Evolutionary conservation across 2,113 vertebrate species (phyloP).

Genomic region (Rhegmatorhina hoffmannsi): DNA sequence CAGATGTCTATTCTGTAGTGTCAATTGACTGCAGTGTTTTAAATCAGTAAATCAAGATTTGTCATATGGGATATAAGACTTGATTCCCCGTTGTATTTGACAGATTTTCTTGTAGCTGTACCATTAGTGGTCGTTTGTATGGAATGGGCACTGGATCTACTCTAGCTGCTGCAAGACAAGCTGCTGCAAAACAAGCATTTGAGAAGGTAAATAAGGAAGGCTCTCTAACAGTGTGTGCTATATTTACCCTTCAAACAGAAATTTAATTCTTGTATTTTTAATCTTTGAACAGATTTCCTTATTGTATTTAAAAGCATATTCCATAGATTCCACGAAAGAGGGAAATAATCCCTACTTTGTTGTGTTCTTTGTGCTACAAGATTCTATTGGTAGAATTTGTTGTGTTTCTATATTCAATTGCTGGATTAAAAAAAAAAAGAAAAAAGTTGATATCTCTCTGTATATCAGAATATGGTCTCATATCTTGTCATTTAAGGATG

Average conservation of each 20-base stretch:
- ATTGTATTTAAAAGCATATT: background rate
- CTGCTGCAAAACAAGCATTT: constrained; percentile 60
- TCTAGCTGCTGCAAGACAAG: constrained; percentile 45
- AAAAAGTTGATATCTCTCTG: background rate
- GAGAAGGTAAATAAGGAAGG: background rate
- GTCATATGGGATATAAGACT: background rate
- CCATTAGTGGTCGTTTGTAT: background rate
- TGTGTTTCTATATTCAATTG: background rate
- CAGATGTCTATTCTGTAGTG: background rate
- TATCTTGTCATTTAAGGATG: background rate
- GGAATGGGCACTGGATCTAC: background rate
- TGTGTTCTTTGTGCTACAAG: background rate
- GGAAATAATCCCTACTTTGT: background rate
- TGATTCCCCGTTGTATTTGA: background rate
- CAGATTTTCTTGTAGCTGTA: constrained; percentile 56
- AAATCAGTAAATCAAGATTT: background rate
- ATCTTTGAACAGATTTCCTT: background rate
- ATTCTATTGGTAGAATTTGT: background rate
- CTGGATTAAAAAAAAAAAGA: background rate
- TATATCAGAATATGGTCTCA: background rate
- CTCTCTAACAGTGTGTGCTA: background rate
- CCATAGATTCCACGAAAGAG: background rate
- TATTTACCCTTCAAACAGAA: background rate
- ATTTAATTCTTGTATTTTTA: background rate
- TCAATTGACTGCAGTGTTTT: background rate